Conservation (phyloP, 2,113 vertebrate genomes). For the Amia ocellicauda region DNA sequence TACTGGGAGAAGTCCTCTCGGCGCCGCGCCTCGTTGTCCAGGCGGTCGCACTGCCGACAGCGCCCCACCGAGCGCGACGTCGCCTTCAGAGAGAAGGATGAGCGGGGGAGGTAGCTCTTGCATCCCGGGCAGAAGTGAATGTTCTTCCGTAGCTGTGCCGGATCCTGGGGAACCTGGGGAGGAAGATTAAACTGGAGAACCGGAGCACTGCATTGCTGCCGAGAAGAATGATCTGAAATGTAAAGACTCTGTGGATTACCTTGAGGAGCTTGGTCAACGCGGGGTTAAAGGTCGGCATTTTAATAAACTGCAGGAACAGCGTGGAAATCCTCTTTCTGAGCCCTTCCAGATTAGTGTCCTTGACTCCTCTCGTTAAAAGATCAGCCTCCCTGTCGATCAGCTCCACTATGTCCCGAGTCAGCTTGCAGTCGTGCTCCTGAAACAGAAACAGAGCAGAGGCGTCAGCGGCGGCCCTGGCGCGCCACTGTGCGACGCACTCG, state of each 20-base stretch:
- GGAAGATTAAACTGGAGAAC: not conserved
- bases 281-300: conserved; percentile 86
- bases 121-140: conserved; percentile 77
- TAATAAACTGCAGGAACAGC: conserved; percentile 87
- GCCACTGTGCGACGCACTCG: not conserved
- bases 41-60: conserved; percentile 64
- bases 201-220: conserved; percentile 71
- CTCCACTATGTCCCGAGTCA: conserved; percentile 79
- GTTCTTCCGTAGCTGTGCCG: conserved; percentile 66
- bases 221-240: conserved; percentile 22
- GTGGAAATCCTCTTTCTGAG: conserved; percentile 86
- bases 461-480: conserved; percentile 2
- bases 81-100: conserved; percentile 59
- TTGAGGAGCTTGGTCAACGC: conserved; percentile 71
- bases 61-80: conserved; percentile 36
- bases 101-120: conserved; percentile 60
- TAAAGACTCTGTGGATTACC: conserved; percentile 51
- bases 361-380: conserved; percentile 73
- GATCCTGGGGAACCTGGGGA: conserved; percentile 73
- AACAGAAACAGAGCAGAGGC: not conserved
- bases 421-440: conserved; percentile 79
- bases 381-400: conserved; percentile 86
- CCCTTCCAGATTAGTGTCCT: conserved; percentile 74
- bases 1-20: conserved; percentile 71
- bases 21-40: conserved; percentile 68